Conservation (phyloP, 1,140 invertebrate genomes). For the Drosophila virilis region DNA sequence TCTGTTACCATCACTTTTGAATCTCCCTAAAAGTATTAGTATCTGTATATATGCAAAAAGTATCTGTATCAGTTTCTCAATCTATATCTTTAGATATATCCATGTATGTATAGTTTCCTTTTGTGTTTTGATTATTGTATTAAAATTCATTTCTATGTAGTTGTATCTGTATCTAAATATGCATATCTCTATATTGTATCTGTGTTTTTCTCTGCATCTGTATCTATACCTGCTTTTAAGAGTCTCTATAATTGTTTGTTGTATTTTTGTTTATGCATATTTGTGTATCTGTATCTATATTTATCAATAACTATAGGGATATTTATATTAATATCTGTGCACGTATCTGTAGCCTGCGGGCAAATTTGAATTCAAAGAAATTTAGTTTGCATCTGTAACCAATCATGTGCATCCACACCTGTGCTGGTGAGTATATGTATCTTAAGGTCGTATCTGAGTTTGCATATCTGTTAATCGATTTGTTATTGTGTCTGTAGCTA, state of each 20-base stretch:
- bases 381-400: too few relatives aligned
- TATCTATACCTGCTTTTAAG: not conserved
- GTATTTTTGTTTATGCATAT: not conserved
- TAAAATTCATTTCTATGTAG: not conserved
- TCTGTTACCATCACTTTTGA: not conserved
- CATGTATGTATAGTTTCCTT: not conserved
- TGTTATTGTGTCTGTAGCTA: too few relatives aligned
- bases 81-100: not conserved
- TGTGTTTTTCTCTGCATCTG: not conserved
- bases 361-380: too few relatives aligned
- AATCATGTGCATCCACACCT: too few relatives aligned
- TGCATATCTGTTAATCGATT: too few relatives aligned
- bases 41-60: not conserved
- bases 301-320: too few relatives aligned
- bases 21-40: not conserved
- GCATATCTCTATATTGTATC: not conserved
- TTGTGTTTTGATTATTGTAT: not conserved
- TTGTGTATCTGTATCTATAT: not conserved
- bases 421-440: too few relatives aligned
- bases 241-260: not conserved
- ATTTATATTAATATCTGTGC: too few relatives aligned
- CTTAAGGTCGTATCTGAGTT: too few relatives aligned
- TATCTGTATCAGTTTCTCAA: not conserved
- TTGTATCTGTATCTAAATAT: not conserved
- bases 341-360: too few relatives aligned